These are phyloP conservation scores for Apis mellifera DNA, from an alignment of 1,140 invertebrate species.

Conservation along the genomic window Amel_HAv3.1 CM009936.2:8514501-8515000, in stretches of 20 bases:
- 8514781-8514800: too few relatives aligned
- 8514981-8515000: constrained; percentile 51
- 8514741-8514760: neutral
- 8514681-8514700: constrained; percentile 19
- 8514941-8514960: constrained; percentile 54
- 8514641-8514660: constrained; percentile 44
- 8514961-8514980: constrained; percentile 58
- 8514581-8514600: constrained; percentile 65
- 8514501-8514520: constrained; percentile 82
- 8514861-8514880: neutral
- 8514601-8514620: constrained; percentile 74
- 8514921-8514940: constrained; percentile 32
- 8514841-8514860: neutral
- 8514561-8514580: constrained; percentile 71
- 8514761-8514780: neutral
- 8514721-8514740: neutral
- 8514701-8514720: constrained; percentile 14
- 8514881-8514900: neutral
- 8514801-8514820: neutral
- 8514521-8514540: constrained; percentile 72
- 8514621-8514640: constrained; percentile 66
- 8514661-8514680: constrained; percentile 42
- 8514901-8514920: constrained; percentile 17
- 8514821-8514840: neutral
- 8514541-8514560: constrained; percentile 68